A percentile compares a stretch with the other conserved stretches of the same genome.
Evolutionary conservation across 1,140 invertebrate species (phyloP).

Genomic region (Drosophila grimshawi): DNA sequence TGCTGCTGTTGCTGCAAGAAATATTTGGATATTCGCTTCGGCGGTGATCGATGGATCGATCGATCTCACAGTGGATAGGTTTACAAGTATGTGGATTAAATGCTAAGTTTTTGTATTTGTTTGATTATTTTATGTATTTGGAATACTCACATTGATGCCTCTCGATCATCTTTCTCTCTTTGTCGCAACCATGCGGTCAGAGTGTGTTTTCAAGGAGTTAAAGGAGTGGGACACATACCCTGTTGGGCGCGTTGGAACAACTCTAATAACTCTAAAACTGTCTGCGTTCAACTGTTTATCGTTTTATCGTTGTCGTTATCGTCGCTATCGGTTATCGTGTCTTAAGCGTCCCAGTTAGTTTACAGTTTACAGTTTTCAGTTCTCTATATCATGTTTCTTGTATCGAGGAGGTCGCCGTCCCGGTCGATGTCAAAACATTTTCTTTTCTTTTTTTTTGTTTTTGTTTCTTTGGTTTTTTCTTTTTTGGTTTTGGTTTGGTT

Average conservation of each 20-base stretch:
- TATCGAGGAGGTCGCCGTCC: conserved; percentile 9
- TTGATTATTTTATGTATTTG: conserved; percentile 41
- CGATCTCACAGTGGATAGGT: neutral
- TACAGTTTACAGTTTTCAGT: conserved; percentile 6
- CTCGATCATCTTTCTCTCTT: conserved; percentile 42
- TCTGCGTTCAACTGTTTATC: conserved; percentile 15
- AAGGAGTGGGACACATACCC: conserved; percentile 53
- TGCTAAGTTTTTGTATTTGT: conserved; percentile 37
- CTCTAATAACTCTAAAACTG: conserved; percentile 47
- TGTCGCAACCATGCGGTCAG: conserved; percentile 48
- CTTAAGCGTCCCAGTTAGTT: conserved; percentile 19
- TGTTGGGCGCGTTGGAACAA: conserved; percentile 51
- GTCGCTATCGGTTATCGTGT: conserved; percentile 5
- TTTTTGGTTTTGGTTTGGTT: conserved; percentile 13
- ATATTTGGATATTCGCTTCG: conserved; percentile 19
- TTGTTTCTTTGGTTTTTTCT: conserved; percentile 12
- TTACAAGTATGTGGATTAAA: conserved; percentile 37
- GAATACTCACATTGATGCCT: conserved; percentile 55
- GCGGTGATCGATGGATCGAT: conserved; percentile 10
- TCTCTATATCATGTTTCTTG: neutral
- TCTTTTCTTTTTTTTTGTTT: conserved; percentile 20
- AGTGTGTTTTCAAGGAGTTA: conserved; percentile 56
- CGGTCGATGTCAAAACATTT: conserved; percentile 37
- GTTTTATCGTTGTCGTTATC: neutral
- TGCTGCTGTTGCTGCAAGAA: conserved; percentile 4